These are phyloP conservation scores for Teleiodes luculella DNA, from an alignment of 2,888 invertebrate species.

Conservation along the genomic window DNA sequence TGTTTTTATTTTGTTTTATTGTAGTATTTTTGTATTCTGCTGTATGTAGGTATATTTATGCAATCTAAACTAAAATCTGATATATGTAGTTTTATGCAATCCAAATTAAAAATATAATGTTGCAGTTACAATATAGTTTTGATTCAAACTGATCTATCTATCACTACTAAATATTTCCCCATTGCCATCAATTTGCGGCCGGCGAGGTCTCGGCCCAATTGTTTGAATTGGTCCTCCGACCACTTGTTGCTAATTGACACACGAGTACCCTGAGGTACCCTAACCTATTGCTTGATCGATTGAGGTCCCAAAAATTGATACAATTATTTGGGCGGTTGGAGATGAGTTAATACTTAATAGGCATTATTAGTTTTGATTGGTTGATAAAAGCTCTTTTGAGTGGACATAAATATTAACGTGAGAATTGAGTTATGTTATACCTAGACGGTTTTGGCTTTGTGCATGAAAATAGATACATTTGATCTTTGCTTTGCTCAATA, in stretches of 20 bases:
- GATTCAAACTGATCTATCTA: not conserved
- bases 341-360: not conserved
- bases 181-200: constrained; percentile 41
- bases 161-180: not conserved
- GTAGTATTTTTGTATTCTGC: too few relatives aligned
- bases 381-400: not conserved
- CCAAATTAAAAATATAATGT: too few relatives aligned
- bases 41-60: too few relatives aligned
- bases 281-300: constrained; percentile 49
- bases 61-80: too few relatives aligned
- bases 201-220: constrained; percentile 38
- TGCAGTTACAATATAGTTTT: not conserved
- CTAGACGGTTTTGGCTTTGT: too few relatives aligned
- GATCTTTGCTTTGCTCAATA: too few relatives aligned
- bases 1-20: not conserved
- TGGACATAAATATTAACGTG: not conserved
- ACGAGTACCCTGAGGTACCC: constrained; percentile 27
- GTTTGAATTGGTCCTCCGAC: constrained; percentile 35
- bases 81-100: too few relatives aligned
- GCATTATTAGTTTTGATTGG: not conserved
- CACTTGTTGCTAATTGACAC: constrained; percentile 52
- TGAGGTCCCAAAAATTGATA: constrained; percentile 15
- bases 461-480: too few relatives aligned
- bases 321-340: not conserved
- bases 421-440: too few relatives aligned